Evolutionary conservation across 2,888 invertebrate species (phyloP).

Genomic region (Isotomurus palustris): DNA sequence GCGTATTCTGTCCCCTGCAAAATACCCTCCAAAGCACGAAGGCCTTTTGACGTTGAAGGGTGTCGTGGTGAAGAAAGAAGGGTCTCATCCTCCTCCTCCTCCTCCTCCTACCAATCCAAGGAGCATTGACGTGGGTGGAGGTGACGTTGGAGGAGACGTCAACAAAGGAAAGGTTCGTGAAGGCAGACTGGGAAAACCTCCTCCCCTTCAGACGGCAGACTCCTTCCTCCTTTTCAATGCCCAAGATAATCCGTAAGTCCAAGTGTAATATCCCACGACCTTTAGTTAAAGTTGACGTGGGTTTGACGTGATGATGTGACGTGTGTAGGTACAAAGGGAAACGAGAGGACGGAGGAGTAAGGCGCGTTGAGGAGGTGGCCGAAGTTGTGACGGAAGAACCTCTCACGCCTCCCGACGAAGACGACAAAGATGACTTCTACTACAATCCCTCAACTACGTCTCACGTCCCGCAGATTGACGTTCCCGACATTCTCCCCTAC

Average conservation of each 20-base stretch:
- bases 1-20: conserved; percentile 42
- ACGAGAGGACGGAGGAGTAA: conserved; percentile 26
- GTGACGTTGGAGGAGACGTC: no score
- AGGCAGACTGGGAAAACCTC: conserved; percentile 36
- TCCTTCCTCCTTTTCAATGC: conserved; percentile 44
- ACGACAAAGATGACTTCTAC: conserved; percentile 42
- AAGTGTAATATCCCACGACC: background rate
- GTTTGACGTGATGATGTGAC: background rate
- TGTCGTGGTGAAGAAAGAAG: conserved; percentile 4
- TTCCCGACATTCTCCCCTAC: conserved; percentile 42
- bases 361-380: conserved; percentile 8
- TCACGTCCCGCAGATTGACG: conserved; percentile 45
- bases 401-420: background rate
- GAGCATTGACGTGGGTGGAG: no score
- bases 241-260: conserved; percentile 38
- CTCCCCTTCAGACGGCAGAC: conserved; percentile 32
- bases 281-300: background rate
- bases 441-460: conserved; percentile 40
- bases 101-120: background rate
- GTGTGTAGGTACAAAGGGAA: conserved; percentile 36
- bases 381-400: conserved; percentile 7
- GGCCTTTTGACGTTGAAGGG: conserved; percentile 15
- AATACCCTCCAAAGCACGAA: conserved; percentile 36
- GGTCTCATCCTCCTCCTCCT: background rate
- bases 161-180: no score